These are phyloP conservation scores for Petrocephalus sullivani DNA, from an alignment of 2,797 vertebrate genomes.

Conservation along the genomic window DNA sequence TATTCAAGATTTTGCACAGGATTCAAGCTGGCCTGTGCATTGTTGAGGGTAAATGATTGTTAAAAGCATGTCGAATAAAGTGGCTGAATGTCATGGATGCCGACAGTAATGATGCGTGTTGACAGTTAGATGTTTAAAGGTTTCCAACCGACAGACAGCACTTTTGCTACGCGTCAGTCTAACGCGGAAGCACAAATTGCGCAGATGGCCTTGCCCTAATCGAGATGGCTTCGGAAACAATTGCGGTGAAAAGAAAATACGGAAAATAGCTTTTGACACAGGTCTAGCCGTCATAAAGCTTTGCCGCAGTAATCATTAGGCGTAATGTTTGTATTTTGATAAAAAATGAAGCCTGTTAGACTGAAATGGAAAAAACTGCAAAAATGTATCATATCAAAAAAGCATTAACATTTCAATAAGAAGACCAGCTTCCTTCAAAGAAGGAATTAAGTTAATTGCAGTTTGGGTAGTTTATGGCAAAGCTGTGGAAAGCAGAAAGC, in stretches of 20 bases:
- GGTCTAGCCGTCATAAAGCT: neutral
- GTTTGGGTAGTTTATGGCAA: neutral
- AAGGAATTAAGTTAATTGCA: constrained; percentile 11
- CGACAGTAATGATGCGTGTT: constrained; percentile 56
- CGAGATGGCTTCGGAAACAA: neutral
- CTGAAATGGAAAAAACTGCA: neutral
- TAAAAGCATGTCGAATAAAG: constrained; percentile 58
- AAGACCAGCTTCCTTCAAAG: neutral
- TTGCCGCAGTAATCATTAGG: neutral
- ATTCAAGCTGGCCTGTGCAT: neutral
- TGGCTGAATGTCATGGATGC: constrained; percentile 49
- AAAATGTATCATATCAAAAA: constrained; percentile 19
- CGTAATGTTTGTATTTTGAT: neutral
- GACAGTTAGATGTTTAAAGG: constrained; percentile 52
- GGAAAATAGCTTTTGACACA: neutral
- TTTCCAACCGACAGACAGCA: constrained; percentile 43
- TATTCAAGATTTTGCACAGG: neutral
- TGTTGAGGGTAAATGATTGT: constrained; percentile 28
- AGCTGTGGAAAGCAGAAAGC: neutral
- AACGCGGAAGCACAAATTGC: constrained; percentile 43
- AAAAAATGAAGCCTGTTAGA: neutral
- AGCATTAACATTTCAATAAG: constrained; percentile 28
- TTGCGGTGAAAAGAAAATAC: neutral
- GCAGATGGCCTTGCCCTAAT: constrained; percentile 29
- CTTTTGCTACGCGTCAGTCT: constrained; percentile 40